phyloP scores from a whole-genome alignment of 2,888 invertebrate species.

The Carpatolechia fugitivella region DNA sequence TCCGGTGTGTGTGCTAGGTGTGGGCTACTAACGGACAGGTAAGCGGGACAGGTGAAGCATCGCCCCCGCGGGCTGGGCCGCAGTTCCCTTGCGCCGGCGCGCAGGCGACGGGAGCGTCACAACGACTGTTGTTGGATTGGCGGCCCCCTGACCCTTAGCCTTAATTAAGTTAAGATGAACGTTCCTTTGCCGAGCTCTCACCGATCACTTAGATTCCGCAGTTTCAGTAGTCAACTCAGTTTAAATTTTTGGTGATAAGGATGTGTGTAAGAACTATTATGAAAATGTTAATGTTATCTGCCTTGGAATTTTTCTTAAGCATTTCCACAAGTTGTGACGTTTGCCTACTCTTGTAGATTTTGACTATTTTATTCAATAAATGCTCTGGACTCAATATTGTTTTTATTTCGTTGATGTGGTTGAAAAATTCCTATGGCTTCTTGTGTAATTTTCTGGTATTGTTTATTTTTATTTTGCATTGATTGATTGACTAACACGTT shows the following conservation, averaged over 20 bases:
- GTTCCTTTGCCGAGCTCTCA: conserved; percentile 34
- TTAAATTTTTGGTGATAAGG: conserved; percentile 49
- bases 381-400: conserved; percentile 65
- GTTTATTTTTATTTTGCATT: conserved; percentile 10
- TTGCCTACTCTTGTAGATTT: conserved; percentile 79
- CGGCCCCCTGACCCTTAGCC: conserved; percentile 71
- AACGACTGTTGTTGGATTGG: conserved; percentile 79
- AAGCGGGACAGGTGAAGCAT: conserved; percentile 27
- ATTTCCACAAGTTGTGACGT: conserved; percentile 77
- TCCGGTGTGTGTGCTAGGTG: conserved; percentile 33
- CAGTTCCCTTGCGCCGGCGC: conserved; percentile 77
- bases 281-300: conserved; percentile 60
- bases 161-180: conserved; percentile 24
- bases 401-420: conserved; percentile 31
- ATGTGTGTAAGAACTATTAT: conserved; percentile 60
- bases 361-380: conserved; percentile 78
- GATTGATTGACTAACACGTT: conserved; percentile 1
- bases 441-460: conserved; percentile 3
- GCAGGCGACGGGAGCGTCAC: conserved; percentile 59
- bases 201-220: conserved; percentile 35
- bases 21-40: conserved; percentile 27
- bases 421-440: not conserved
- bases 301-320: conserved; percentile 72
- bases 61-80: conserved; percentile 33
- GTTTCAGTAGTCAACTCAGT: conserved; percentile 37